Base-by-base conservation (phyloP, 2,888 invertebrate genomes). In the Pyrochroa serraticornis region DNA sequence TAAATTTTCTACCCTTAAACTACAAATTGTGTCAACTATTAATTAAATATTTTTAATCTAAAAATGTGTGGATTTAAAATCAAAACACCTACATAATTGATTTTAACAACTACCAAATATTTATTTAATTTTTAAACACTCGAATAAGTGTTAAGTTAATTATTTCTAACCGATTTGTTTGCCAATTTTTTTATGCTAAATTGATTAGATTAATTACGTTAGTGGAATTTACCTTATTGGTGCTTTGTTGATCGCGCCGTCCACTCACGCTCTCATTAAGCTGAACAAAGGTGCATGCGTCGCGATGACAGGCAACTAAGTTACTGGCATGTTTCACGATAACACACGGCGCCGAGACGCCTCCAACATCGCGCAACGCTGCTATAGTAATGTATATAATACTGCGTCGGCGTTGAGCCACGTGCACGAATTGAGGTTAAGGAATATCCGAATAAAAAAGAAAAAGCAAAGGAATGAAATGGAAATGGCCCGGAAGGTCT, bases 351-450 rank as follows among this genome's bases (percentile, higher is more conserved):
- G 54, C 39, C 59, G 45, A 49, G 51, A 46, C 47, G 59, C 55
- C 32, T 45, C 49, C 22, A 41, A 37, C 32, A 38, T 50, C 51
- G 52, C 52, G 51, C 57, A 51, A 48, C 22, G 8, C 32, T 22
- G 10, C 1, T 32, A n/a, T 32, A 30, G 10, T 32, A 31, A 30
- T 41, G 41, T 30, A n/a, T 42, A 32, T 6, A 35, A 10, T 44
- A 59, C 12, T 54, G 62, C 58, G 65, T 58, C 65, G 60, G 61
- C 63, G 60, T 60, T 52, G 39, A 6, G 35, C 38, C 64, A 66
- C 64, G 66, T 66, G 65, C 39, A 30, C 14, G 50, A 39, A 59
- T 59, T 59, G 54, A 59, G 54, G 58, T 58, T 58, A 58, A 42
- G 48, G 36, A 36, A 30, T 32, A 35, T 34, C 34, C 22, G 5